Percentiles rank a stretch among this genome's conserved stretches.
Evolutionary conservation across 1,140 invertebrate genomes (phyloP).

Genomic region (Zaprionus africanus): DNA sequence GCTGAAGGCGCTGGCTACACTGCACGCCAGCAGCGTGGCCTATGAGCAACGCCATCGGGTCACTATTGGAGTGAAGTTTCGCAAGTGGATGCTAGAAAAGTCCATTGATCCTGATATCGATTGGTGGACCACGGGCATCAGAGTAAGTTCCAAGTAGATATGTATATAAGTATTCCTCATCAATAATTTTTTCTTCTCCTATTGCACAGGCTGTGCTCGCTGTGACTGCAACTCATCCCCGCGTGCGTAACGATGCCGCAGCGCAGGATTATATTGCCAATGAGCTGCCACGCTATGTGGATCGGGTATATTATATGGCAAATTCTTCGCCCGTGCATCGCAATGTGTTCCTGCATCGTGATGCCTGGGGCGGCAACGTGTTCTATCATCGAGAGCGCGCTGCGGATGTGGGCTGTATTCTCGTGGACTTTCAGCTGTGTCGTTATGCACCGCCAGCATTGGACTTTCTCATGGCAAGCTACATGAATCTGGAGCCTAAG

Average conservation of each 20-base stretch:
- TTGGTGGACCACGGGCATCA: slow-evolving; percentile 71
- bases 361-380: slow-evolving; percentile 88
- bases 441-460: slow-evolving; percentile 86
- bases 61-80: slow-evolving; percentile 76
- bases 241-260: slow-evolving; percentile 27
- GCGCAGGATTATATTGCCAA: slow-evolving; percentile 62
- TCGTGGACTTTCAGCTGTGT: slow-evolving; percentile 87
- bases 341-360: slow-evolving; percentile 87
- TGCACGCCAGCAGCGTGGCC: slow-evolving; percentile 83
- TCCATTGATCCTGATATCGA: slow-evolving; percentile 58
- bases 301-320: slow-evolving; percentile 72
- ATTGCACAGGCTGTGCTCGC: slow-evolving; percentile 60
- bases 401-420: slow-evolving; percentile 83
- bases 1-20: slow-evolving; percentile 77
- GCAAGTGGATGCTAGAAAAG: slow-evolving; percentile 64
- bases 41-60: slow-evolving; percentile 65
- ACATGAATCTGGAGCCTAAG: slow-evolving; percentile 62
- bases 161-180: background rate
- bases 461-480: slow-evolving; percentile 84
- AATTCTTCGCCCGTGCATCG: slow-evolving; percentile 73
- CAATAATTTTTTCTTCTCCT: background rate
- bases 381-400: slow-evolving; percentile 86
- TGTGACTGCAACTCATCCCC: slow-evolving; percentile 62
- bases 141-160: slow-evolving; percentile 36
- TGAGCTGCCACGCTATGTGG: slow-evolving; percentile 66